phyloP scores from a whole-genome alignment of 2,888 invertebrate genomes.

The Candidula unifasciata region DNA sequence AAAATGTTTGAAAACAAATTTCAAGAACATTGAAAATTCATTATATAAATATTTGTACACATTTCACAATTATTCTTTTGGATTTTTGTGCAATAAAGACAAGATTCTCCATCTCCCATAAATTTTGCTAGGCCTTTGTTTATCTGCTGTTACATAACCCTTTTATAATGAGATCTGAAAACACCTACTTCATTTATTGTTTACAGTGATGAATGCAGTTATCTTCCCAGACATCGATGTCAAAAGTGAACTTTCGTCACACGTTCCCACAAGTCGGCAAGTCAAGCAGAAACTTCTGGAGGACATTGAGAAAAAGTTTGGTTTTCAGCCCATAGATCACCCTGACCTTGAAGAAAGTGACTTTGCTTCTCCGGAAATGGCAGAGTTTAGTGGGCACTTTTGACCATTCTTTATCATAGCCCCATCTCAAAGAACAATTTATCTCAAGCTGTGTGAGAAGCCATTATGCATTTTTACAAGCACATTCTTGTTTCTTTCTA shows the following conservation, averaged over 20 bases:
- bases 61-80: no score
- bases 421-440: no score
- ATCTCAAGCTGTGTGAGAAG: not conserved
- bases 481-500: not conserved
- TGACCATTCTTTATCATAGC: not conserved
- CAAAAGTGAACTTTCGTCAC: slow-evolving; percentile 61
- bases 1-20: no score
- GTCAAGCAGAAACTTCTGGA: slow-evolving; percentile 72
- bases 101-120: no score
- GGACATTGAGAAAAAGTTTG: slow-evolving; percentile 73
- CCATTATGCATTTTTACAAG: not conserved
- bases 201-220: slow-evolving; percentile 71
- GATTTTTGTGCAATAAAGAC: no score
- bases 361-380: slow-evolving; percentile 57
- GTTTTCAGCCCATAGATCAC: slow-evolving; percentile 75
- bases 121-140: no score
- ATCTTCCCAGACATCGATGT: slow-evolving; percentile 69
- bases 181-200: not conserved
- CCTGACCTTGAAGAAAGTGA: slow-evolving; percentile 63
- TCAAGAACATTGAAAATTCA: no score
- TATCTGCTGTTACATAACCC: no score
- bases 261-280: slow-evolving; percentile 53
- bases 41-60: no score
- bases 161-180: slow-evolving; percentile 26
- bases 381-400: slow-evolving; percentile 53